Conservation (phyloP, 2,888 invertebrate species). For the Ceratothoa steindachneri region DNA sequence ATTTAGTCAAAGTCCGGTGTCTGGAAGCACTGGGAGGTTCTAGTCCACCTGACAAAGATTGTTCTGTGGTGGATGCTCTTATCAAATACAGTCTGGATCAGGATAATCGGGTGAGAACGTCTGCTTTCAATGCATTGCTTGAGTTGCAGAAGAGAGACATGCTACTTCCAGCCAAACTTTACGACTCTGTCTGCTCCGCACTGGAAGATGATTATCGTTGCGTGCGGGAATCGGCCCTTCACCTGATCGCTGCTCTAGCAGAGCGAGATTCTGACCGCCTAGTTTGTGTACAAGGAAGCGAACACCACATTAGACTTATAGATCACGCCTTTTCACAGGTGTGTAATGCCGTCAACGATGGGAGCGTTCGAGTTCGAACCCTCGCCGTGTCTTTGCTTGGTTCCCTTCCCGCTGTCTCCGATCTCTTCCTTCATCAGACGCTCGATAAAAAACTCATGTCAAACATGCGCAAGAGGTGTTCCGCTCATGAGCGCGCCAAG, state of each 20-base stretch:
- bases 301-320: conserved; percentile 79
- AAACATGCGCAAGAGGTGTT: conserved; percentile 72
- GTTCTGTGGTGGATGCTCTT: conserved; percentile 32
- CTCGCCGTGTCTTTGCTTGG: conserved; percentile 81
- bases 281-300: conserved; percentile 67
- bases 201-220: conserved; percentile 90
- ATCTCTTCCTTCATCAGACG: conserved; percentile 87
- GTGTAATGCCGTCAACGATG: conserved; percentile 67
- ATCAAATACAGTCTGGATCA: conserved; percentile 34
- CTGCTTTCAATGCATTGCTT: conserved; percentile 40
- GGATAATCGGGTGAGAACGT: conserved; percentile 44
- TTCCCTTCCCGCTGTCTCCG: conserved; percentile 77
- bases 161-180: conserved; percentile 66
- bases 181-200: conserved; percentile 67
- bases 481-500: conserved; percentile 68
- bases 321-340: conserved; percentile 96
- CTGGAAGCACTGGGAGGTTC: conserved; percentile 36
- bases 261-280: conserved; percentile 57
- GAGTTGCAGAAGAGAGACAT: conserved; percentile 67
- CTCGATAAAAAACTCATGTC: conserved; percentile 97
- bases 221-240: conserved; percentile 78
- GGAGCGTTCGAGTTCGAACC: conserved; percentile 77
- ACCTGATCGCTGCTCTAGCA: conserved; percentile 78
- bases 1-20: conserved; percentile 30
- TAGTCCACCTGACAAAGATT: conserved; percentile 23